Base-by-base conservation (phyloP, 2,888 invertebrate genomes). In the Pteria penguin region DNA sequence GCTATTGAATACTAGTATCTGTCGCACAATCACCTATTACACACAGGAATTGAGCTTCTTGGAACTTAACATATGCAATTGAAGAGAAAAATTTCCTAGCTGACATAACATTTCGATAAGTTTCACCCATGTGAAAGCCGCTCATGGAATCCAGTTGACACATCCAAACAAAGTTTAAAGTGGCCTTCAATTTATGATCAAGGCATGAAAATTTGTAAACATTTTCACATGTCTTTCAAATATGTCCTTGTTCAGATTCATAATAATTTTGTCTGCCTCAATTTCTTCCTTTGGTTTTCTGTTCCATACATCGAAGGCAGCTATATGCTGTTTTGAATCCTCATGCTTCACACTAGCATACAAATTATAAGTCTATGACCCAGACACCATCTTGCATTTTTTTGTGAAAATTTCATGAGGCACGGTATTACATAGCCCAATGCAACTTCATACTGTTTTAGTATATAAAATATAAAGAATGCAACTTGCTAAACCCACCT, bases 1-100 rank as follows among this genome's bases (percentile, higher is more conserved):
- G 77, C 55, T 77, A 72, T 4, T 61, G 52, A 27, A 76, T 31
- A 55, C 63, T 11, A 18, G 22, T 29, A 45, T 77, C 77, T n/a
- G 73, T 77, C 24, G 72, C 67, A 1, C 77, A 72, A 65, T 77
- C 77, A 32, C 73, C 72, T 2, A 77, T 77, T 2, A 77, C 24
- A 61, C 60, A 58, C 1, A 69, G 4, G 65, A 72, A 77, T 57
- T 65, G 57, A 4, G 57, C 14, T 4, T 57, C 24, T 18, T 31
- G 11, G 45, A 74, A 60, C 57, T 78, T 29, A n/a, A 60, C 33
- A 58, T 73, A 36, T n/a, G 71, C 61, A 24, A 75, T 75, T 14
- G 57, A 60, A n/a, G 54, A 62, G 4, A 75, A 31, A 58, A 74
- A 70, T 2, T 14, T 57, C 61, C 71, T 74, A 3, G 67, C 61